Evolutionary conservation across 2,113 vertebrate genomes (phyloP), one percentile per base, ranked within the genome.

Genomic region (Apteryx owenii): DNA sequence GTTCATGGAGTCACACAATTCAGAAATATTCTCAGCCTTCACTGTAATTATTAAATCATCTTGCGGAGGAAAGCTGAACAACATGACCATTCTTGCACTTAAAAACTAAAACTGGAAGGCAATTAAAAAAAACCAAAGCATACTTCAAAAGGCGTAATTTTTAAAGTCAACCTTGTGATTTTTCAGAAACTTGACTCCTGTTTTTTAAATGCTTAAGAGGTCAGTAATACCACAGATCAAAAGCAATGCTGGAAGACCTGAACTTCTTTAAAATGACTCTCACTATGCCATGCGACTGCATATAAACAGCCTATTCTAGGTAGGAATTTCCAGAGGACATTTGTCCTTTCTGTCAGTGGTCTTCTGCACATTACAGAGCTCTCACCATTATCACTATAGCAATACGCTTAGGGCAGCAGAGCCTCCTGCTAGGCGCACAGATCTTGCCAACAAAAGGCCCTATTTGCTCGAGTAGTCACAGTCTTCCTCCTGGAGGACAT

Each of bases 171-270:
- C 65, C 29, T 38, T 20, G 18, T 14, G n/a, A 61, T 51, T 82
- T 44, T 85, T 73, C 88, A 90, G 71, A 9, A n/a, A 56, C 26
- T 51, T 64, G 7, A 58, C 22, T 33, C 28, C 25, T 61, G 33
- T 1, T 56, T 87, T 79, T 66, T 18, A 73, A 87, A 44, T 12
- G 31, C 48, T 60, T 26, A 26, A 86, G 12, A 17, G 38, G 38
- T 65, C 50, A 54, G 29, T 29, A 28, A 38, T 18, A 10, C 29
- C 17, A 13, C 0, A 29, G 68, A 90, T 19, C 9, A 81, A 73
- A 76, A 70, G 44, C 25, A 29, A 29, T 38, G 33, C 16, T 0
- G n/a, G 44, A 1, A 53, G 48, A 53, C 10, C 0, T 0, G 29
- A 10, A 20, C 7, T 88, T 88, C 53, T 66, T 40, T 29, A 22